A percentile compares a stretch with the other conserved stretches of the same genome.
Conservation (phyloP, 2,113 vertebrate species). For the Eubucco bourcierii region DNA sequence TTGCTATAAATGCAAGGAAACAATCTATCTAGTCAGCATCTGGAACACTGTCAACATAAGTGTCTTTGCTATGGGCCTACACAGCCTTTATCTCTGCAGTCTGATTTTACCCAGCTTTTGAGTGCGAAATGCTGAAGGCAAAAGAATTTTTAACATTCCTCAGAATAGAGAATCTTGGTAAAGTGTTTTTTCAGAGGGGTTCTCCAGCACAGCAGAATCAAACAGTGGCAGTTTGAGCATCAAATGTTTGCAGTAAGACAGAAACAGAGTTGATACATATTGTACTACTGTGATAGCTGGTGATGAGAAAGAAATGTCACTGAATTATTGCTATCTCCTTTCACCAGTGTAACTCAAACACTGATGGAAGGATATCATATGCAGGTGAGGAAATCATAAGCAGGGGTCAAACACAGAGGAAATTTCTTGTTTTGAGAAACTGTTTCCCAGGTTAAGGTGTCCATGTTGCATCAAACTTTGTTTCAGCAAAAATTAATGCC, state of each 20-base stretch:
- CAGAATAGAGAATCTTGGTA: not conserved
- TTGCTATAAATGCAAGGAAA: not conserved
- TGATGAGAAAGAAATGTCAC: not conserved
- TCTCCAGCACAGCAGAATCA: not conserved
- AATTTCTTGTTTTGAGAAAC: not conserved
- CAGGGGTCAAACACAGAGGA: not conserved
- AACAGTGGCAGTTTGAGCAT: not conserved
- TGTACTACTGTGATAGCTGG: not conserved
- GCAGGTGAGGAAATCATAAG: not conserved
- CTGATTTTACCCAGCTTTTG: not conserved
- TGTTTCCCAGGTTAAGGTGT: not conserved
- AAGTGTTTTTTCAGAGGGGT: not conserved
- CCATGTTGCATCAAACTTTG: rapidly evolving
- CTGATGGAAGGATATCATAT: not conserved
- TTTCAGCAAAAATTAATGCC: not conserved
- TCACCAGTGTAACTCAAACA: not conserved
- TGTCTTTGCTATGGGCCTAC: not conserved
- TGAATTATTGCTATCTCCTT: not conserved
- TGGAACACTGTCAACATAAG: not conserved
- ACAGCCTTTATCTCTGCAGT: not conserved
- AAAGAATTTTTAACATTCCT: not conserved
- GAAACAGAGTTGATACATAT: not conserved
- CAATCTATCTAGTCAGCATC: not conserved
- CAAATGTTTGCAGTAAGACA: not conserved
- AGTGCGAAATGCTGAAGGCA: not conserved